Percentiles rank a stretch among this genome's conserved stretches.
Conservation (phyloP, 2,797 vertebrate species). For the Dicrostonyx torquatus region DNA sequence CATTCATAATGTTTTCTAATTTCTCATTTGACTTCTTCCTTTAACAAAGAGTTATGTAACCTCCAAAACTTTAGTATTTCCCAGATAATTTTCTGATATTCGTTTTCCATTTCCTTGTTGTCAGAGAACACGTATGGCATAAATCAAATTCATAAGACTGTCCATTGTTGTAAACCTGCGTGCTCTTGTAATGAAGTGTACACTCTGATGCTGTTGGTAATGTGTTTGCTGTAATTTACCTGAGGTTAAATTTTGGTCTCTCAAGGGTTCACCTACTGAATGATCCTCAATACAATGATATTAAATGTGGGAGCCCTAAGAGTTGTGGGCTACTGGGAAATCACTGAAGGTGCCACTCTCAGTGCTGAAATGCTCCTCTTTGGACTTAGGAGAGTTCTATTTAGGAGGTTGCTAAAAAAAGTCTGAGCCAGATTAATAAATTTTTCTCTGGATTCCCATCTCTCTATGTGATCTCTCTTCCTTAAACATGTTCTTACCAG, state of each 20-base stretch:
- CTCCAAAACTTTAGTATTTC: neutral
- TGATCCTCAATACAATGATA: neutral
- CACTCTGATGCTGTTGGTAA: neutral
- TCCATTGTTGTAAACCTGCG: neutral
- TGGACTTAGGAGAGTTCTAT: neutral
- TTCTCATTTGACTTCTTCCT: neutral
- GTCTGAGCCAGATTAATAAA: neutral
- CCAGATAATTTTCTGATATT: neutral
- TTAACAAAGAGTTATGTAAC: neutral
- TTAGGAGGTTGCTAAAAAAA: too few relatives aligned
- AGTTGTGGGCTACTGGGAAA: neutral
- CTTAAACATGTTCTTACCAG: neutral
- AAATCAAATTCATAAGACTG: neutral
- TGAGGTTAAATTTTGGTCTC: too few relatives aligned
- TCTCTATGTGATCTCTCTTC: neutral
- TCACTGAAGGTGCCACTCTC: neutral
- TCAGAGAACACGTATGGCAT: neutral
- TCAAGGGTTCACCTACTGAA: neutral
- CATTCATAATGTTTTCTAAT: neutral
- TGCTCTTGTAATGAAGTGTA: neutral
- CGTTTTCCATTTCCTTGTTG: neutral
- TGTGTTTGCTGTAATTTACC: neutral
- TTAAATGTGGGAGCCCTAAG: neutral
- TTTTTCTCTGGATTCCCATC: neutral
- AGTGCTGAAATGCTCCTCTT: too few relatives aligned